These are phyloP conservation scores for Phengaris alcon DNA, from an alignment of 2,888 invertebrate genomes.

Conservation along the genomic window DNA sequence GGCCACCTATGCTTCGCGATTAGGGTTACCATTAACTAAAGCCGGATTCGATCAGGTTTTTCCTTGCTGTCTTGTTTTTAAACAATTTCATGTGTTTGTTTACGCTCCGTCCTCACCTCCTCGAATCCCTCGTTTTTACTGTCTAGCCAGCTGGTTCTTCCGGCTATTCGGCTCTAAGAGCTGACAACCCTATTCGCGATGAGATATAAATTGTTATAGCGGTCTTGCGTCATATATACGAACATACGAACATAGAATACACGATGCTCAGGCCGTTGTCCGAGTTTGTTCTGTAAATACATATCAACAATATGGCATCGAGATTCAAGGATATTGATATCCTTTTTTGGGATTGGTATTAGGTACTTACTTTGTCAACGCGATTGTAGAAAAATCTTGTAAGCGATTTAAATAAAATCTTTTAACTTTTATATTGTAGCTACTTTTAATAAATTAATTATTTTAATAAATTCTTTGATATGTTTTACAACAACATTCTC, in stretches of 20 bases:
- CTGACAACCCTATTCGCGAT: not conserved
- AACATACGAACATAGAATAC: conserved; percentile 11
- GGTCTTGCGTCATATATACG: conserved; percentile 27
- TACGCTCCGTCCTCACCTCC: not conserved
- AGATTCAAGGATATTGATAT: not conserved
- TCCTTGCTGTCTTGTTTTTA: not conserved
- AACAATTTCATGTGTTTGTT: no score
- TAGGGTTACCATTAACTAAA: conserved; percentile 14
- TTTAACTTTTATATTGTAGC: not conserved
- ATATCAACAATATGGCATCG: not conserved
- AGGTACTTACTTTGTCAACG: not conserved
- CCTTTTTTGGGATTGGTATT: not conserved
- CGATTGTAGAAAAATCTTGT: not conserved
- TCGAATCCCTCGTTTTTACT: not conserved
- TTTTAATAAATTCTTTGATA: not conserved
- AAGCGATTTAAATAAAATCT: not conserved
- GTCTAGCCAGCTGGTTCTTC: not conserved
- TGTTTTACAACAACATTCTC: not conserved
- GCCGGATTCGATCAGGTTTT: not conserved
- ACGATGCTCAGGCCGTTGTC: conserved; percentile 1
- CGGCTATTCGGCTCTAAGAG: not conserved
- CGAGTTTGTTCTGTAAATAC: conserved; percentile 18
- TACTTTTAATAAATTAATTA: not conserved
- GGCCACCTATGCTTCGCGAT: conserved; percentile 40
- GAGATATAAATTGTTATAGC: conserved; percentile 26